Base-by-base conservation (phyloP, 2,888 invertebrate genomes). In the Apamea sordens region DNA sequence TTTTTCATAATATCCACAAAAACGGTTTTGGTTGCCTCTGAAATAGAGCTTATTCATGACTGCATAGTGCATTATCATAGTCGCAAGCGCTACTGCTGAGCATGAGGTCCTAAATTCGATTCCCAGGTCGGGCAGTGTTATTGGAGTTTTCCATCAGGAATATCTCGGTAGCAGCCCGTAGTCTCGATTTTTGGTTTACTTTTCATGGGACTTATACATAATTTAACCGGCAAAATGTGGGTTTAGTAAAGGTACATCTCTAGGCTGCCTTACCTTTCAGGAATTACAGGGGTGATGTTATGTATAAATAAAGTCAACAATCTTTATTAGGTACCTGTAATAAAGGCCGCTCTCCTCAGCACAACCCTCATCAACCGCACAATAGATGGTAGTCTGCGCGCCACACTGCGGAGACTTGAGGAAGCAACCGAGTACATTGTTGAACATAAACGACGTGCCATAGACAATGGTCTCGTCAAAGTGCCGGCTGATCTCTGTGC, bases 371-470 rank as follows among this genome's bases (percentile, higher is more conserved):
- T 98, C 97, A 0, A 98, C 95, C 0, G 98, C 97, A 90, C 98
- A 98, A 92, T 98, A 97, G 78, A 98, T 96, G 0, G 97, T 97
- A 0, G 98, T 98, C 94, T 98, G 98, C 0, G 98, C 98, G 21
- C 98, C 98, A 91, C 98, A 97, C 84, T 95, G 95, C 0, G 98
- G 97, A 2, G 97, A 97, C 91, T 98, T 97, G 47, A 97, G 80
- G 21, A 79, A 32, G 24, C 90, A 86, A 0, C 92, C 84, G 15
- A 96, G 90, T 1, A 97, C 61, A 84, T 93, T 90, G 64, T 94
- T 88, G 86, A 94, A 95, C 4, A 92, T 36, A 92, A 94, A 95
- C 0, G 93, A 89, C 13, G 93, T 89, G 0, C 96, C 95, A 74
- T 83, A 90, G 82, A 89, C 87, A 0, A 95, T 86, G 0, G 94